Percentiles rank a stretch among this genome's conserved stretches.
Conservation (phyloP, 2,888 invertebrate species). For the Sphinx pinastri region DNA sequence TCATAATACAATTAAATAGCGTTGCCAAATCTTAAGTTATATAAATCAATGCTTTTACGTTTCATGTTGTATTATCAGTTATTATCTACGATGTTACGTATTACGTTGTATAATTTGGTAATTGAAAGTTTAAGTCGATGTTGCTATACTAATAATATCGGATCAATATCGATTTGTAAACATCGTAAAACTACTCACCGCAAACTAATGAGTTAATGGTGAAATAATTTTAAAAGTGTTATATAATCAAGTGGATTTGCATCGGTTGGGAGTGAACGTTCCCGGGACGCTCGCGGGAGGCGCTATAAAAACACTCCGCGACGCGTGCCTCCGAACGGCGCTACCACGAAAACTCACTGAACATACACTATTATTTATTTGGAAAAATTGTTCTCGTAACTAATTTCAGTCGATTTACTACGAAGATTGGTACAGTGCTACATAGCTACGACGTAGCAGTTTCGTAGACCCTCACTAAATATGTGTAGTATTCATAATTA, state of each 20-base stretch:
- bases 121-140: too few species aligned
- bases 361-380: neutral
- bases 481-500: too few species aligned
- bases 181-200: neutral
- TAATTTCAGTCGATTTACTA: neutral
- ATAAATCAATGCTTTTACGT: too few species aligned
- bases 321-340: conserved; percentile 31
- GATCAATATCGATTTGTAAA: neutral
- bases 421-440: neutral
- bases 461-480: neutral
- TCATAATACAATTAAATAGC: too few species aligned
- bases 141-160: neutral
- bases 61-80: too few species aligned
- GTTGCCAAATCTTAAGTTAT: too few species aligned
- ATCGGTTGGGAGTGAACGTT: conserved; percentile 33
- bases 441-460: neutral
- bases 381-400: neutral
- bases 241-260: conserved; percentile 31
- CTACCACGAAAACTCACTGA: conserved; percentile 43
- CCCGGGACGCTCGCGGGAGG: conserved; percentile 5
- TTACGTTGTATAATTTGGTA: too few species aligned
- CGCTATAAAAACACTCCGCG: conserved; percentile 58
- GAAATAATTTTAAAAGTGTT: conserved; percentile 31
- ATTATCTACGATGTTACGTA: too few species aligned
- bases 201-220: conserved; percentile 26